A percentile compares a stretch with the other conserved stretches of the same genome.
phyloP scores from a whole-genome alignment of 2,113 vertebrate species.

The Callopanchax toddi region DNA sequence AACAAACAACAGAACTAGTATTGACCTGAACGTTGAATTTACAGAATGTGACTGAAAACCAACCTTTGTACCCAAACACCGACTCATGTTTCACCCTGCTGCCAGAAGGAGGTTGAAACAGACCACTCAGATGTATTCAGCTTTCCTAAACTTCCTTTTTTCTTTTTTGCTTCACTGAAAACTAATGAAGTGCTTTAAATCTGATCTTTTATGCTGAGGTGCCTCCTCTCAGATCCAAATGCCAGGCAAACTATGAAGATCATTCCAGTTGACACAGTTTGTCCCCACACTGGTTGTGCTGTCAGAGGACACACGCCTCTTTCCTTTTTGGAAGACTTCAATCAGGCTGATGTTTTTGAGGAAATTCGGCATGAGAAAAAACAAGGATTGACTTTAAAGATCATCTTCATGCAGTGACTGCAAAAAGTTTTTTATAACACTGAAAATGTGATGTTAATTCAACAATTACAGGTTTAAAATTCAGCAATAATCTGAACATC shows the following conservation, averaged over 20 bases:
- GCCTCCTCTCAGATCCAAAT: constrained; percentile 37
- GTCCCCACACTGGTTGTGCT: neutral
- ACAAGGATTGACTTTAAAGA: neutral
- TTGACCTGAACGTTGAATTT: neutral
- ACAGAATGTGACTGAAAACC: constrained; percentile 7
- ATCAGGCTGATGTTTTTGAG: constrained; percentile 4
- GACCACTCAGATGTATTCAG: constrained; percentile 12
- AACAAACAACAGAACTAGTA: too few relatives aligned
- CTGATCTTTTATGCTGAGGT: constrained; percentile 42
- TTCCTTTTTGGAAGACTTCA: constrained; percentile 11
- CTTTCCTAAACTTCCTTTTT: constrained; percentile 34
- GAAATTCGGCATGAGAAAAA: constrained; percentile 5
- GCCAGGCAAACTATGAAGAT: constrained; percentile 38
- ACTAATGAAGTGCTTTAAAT: constrained; percentile 57
- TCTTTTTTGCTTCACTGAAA: constrained; percentile 54
- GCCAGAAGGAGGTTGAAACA: constrained; percentile 31
- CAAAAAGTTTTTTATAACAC: neutral
- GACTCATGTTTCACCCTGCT: constrained; percentile 6
- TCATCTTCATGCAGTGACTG: too few relatives aligned
- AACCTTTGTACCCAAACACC: neutral
- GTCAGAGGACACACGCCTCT: constrained; percentile 2
- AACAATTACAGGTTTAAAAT: neutral
- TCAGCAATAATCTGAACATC: neutral
- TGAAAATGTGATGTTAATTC: constrained; percentile 5
- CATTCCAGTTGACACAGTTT: constrained; percentile 34